Conservation (phyloP, 2,888 invertebrate species). For the Pseudococcus longispinus region DNA sequence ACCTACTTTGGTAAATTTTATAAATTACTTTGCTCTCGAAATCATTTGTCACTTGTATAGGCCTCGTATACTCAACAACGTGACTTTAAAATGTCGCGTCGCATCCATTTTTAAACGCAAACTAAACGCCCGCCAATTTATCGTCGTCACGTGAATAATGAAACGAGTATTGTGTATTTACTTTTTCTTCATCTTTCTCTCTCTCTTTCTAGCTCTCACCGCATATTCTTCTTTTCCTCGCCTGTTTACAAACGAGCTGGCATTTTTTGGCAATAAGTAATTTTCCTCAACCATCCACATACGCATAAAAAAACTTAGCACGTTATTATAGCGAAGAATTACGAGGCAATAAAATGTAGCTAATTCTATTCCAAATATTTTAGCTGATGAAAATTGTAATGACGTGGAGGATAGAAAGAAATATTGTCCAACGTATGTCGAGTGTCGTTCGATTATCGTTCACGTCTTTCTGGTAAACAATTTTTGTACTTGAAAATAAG, state of each 20-base stretch:
- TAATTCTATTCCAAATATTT: not conserved
- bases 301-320: not conserved
- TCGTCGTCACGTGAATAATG: constrained; percentile 4
- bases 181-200: not conserved
- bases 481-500: no score
- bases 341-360: constrained; percentile 22
- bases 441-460: no score
- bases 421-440: no score
- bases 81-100: constrained; percentile 10
- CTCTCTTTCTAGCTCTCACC: not conserved
- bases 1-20: not conserved
- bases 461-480: no score
- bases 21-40: not conserved
- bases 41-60: constrained; percentile 21
- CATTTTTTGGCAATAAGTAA: not conserved
- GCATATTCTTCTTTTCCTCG: not conserved
- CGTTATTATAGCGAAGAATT: constrained; percentile 7
- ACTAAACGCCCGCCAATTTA: constrained; percentile 9
- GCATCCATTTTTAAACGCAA: not conserved
- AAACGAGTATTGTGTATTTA: not conserved
- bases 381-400: not conserved
- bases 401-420: no score
- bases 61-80: not conserved
- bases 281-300: not conserved
- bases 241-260: not conserved